A percentile compares a stretch with the other conserved stretches of the same genome.
These are phyloP conservation scores for Seriola aureovittata DNA, from an alignment of 2,113 vertebrate species.

Conservation along the genomic window DNA sequence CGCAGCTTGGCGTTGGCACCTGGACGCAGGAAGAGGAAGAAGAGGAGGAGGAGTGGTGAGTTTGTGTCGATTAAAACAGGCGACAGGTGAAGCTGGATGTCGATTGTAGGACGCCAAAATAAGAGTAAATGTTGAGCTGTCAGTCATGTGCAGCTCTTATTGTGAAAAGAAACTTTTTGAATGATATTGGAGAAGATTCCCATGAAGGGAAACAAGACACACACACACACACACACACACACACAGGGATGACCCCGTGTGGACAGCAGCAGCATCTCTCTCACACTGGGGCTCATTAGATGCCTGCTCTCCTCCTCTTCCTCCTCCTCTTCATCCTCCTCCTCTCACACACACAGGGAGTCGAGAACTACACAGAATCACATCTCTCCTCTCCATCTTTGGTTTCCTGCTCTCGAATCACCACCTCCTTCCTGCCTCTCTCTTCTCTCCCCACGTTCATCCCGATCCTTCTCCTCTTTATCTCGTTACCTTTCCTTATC, in stretches of 20 bases:
- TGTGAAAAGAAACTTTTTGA: conserved; percentile 7
- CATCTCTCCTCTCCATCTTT: conserved; percentile 7
- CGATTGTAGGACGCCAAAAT: background rate
- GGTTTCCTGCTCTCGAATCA: background rate
- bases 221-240: no score
- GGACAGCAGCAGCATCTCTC: conserved; percentile 40
- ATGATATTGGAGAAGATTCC: no score
- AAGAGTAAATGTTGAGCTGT: background rate
- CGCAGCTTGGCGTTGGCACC: conserved; percentile 90
- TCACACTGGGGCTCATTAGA: conserved; percentile 64
- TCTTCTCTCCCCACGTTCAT: background rate
- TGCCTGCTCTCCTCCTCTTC: background rate
- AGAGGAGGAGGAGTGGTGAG: conserved; percentile 1
- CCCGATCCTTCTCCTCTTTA: background rate
- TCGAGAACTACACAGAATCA: no score
- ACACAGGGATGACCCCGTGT: conserved; percentile 7
- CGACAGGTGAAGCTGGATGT: no score
- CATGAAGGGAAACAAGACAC: no score
- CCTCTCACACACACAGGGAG: background rate
- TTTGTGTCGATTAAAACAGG: no score
- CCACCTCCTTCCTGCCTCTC: no score
- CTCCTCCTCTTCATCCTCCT: background rate
- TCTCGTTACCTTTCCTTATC: background rate
- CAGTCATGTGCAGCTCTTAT: background rate
- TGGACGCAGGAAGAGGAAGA: conserved; percentile 60